Evolutionary conservation across 2,888 invertebrate genomes (phyloP).

Genomic region (Drosophila aldrichi): DNA sequence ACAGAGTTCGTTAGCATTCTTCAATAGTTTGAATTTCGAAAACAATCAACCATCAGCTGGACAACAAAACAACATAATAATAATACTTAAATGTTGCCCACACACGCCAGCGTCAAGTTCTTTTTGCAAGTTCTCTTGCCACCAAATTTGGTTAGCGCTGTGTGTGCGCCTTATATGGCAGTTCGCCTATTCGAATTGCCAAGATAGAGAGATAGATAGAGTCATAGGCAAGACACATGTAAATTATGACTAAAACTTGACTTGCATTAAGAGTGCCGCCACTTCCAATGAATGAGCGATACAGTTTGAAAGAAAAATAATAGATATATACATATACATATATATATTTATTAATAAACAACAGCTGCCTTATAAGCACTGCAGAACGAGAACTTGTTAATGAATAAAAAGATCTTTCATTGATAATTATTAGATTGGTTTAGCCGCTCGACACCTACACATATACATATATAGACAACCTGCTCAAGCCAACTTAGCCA

Average conservation of each 20-base stretch:
- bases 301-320: slow-evolving; percentile 20
- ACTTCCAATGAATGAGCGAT: slow-evolving; percentile 58
- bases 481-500: slow-evolving; percentile 45
- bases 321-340: neutral
- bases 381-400: slow-evolving; percentile 67
- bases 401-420: slow-evolving; percentile 70
- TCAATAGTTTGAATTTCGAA: slow-evolving; percentile 40
- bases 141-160: slow-evolving; percentile 65
- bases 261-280: slow-evolving; percentile 59
- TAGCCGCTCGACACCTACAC: slow-evolving; percentile 45
- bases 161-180: slow-evolving; percentile 54
- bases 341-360: slow-evolving; percentile 2
- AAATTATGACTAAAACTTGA: slow-evolving; percentile 75
- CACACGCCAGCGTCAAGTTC: slow-evolving; percentile 40
- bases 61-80: slow-evolving; percentile 25
- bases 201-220: slow-evolving; percentile 57
- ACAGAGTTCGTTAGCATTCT: slow-evolving; percentile 3
- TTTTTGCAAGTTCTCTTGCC: slow-evolving; percentile 35
- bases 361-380: slow-evolving; percentile 64
- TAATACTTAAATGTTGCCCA: slow-evolving; percentile 39
- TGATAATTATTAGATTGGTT: slow-evolving; percentile 73
- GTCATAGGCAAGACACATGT: slow-evolving; percentile 59
- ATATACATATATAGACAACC: slow-evolving; percentile 43
- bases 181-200: slow-evolving; percentile 48
- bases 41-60: neutral